Evolutionary conservation across 2,888 invertebrate species (phyloP), one percentile per base, ranked within the genome.

Genomic region (Merodon equestris): DNA sequence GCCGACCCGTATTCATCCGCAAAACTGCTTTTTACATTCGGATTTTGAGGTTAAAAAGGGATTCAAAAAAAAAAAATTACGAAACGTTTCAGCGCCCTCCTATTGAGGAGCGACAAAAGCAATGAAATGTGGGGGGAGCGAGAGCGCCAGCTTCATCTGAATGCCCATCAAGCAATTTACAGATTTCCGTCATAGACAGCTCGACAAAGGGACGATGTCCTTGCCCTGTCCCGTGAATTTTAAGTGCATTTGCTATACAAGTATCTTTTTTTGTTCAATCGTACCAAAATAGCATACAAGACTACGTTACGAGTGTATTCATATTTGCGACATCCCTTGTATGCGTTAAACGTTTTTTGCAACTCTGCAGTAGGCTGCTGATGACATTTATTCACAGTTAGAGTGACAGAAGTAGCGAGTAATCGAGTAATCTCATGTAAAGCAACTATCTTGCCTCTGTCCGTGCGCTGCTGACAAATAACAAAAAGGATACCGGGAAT

Each of bases 151-250:
- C 7, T 27, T 18, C 47, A 66, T 56, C 48, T 64, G 68, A 74
- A 64, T 68, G 74, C 64, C 79, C 58, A 68, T 79, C 74, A 79
- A 79, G 68, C 63, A 63, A 64, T 79, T 68, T 73, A 64, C 72
- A 67, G 73, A 77, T 77, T 77, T 77, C 67, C 77, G 60, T 56
- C 10, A 72, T 47, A 67, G 72, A 72, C 67, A 77, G 51, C 72
- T 75, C 57, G 56, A 57, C 61, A 63, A 77, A 61, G 47, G 73
- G 42, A 57, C 67, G 67, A 58, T 72, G 56, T 60, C 61, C 38
- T 63, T 50, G 67, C 3, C 7, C 27, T 27, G 27, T 60, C 66
- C 73, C 58, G 42, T 73, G 68, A 68, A 57, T 74, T 56, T 15
- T 57, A 51, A 74, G 68, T 74, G 74, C 45, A n/a, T 56, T 61